Evolutionary conservation across 2,888 invertebrate species (phyloP), one percentile per base, ranked within the genome.

Genomic region (Nowickia ferox): DNA sequence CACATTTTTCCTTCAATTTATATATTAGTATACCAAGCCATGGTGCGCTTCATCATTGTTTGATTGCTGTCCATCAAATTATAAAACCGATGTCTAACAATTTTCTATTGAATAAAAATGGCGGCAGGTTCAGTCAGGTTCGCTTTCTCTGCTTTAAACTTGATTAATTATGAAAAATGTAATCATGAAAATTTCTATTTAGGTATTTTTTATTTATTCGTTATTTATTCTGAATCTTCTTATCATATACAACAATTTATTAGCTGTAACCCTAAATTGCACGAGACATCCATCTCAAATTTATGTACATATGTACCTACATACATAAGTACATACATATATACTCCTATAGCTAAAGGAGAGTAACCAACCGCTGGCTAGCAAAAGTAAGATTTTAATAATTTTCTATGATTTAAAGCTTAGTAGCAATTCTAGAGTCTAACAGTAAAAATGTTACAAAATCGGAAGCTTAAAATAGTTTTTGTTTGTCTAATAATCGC

Each of bases 121-220:
- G n/a, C 22, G 48, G 8, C 15, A 22, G 46, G 19, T 13, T 1
- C 2, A 1, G 2, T 44, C 65, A 22, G 46, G 22, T n/a, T 44
- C 48, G 38, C 30, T 38, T 22, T 87, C 87, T 88, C 86, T 88
- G 79, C 84, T 82, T 76, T 80, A 72, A 77, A 80, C 87, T 87
- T 84, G 66, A 72, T 46, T 75, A 44, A 69, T 17, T 48, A 10
- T 59, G n/a, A 30, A n/a, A 42, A 22, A 59, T 44, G 53, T 40
- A 13, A 44, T 68, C 15, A 42, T 65, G 46, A 71, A 13, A 19
- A 71, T 30, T 51, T 38, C 46, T 15, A 5, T 79, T 48, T n/a
- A n/a, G n/a, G 13, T 44, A 59, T 57, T 38, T 40, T 42, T 55
- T 38, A 8, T 17, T 38, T 30, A 30, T 30, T 30, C 6, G 6